Evolutionary conservation across 2,888 invertebrate species (phyloP).

Genomic region (Sphaeridia pumilis): DNA sequence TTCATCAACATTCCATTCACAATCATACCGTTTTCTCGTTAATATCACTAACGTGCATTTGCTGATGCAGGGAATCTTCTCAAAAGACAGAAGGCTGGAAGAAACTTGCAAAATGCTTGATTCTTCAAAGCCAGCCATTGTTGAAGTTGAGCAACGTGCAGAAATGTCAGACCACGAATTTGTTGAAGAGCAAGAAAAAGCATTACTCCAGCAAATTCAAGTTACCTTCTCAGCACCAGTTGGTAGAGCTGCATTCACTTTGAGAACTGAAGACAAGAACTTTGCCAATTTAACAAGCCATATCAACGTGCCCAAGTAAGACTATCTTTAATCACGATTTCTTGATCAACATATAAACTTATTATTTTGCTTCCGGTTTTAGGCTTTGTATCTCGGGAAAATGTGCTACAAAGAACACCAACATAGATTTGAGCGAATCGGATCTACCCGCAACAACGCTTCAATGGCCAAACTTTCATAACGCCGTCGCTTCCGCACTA

Average conservation of each 20-base stretch:
- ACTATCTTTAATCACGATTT: background rate
- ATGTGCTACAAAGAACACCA: conserved; percentile 31
- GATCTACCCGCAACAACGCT: conserved; percentile 26
- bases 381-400: conserved; percentile 32
- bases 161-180: conserved; percentile 36
- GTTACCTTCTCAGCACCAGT: conserved; percentile 33
- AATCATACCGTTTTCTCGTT: background rate
- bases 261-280: conserved; percentile 32
- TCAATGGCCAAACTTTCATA: conserved; percentile 34
- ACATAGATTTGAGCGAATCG: conserved; percentile 31
- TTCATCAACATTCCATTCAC: background rate
- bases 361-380: background rate
- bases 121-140: conserved; percentile 26
- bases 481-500: conserved; percentile 31
- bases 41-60: background rate
- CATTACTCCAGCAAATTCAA: conserved; percentile 31
- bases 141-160: conserved; percentile 34
- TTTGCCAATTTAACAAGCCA: conserved; percentile 32
- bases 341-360: background rate
- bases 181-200: conserved; percentile 35
- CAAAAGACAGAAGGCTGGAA: conserved; percentile 31
- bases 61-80: conserved; percentile 24
- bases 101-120: conserved; percentile 35
- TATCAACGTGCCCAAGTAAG: conserved; percentile 29
- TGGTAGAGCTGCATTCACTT: conserved; percentile 33